Base-by-base conservation (phyloP, 2,797 vertebrate species). In the Gorsachius magnificus region DNA sequence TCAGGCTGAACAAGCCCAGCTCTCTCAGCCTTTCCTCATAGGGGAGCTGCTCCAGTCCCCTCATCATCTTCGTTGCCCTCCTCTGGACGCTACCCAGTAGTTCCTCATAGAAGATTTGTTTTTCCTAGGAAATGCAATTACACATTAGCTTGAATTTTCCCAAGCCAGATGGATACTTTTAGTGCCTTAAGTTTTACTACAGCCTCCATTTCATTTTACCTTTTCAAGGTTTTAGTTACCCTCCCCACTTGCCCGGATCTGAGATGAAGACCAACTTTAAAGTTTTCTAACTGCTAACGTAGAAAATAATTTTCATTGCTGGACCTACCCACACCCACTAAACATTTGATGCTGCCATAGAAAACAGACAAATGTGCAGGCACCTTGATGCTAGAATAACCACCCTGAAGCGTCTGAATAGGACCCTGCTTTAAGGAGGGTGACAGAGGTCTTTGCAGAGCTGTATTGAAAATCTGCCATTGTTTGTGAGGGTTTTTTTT, bases 401-500 rank as follows among this genome's bases (percentile, higher is more conserved):
- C 5, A n/a, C 10, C 5, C 14, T 60, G 35, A 63, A 54, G 13
- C 28, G n/a, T 50, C 33, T 26, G 33, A 78, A 51, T 1, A 51
- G 19, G 8, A 36, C 10, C 54, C 7, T 48, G 7, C 8, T n/a
- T 46, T 35, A 14, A 64, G 50, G n/a, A 87, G 5, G 11, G 6
- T 28, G 43, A 19, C 16, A 51, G 65, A 83, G 18, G 4, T 41
- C 16, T 68, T 69, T 36, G 21, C 15, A 36, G 66, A 63, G 13
- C 8, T 71, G 5, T n/a, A 20, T 1, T 28, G 45, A 72, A 79
- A 51, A 51, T 51, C 7, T 65, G 13, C 25, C 8, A 1, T 28
- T 14, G 8, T 43, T 28, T 53, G 1, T 2, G 2, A 57, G 1
- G 26, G 0, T 10, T 0, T 10, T 0, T n/a, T n/a, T n/a, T n/a